These are phyloP conservation scores for Caenorhabditis sp. DNA, from an alignment of 2,888 invertebrate species.

Conservation along the genomic window DNA sequence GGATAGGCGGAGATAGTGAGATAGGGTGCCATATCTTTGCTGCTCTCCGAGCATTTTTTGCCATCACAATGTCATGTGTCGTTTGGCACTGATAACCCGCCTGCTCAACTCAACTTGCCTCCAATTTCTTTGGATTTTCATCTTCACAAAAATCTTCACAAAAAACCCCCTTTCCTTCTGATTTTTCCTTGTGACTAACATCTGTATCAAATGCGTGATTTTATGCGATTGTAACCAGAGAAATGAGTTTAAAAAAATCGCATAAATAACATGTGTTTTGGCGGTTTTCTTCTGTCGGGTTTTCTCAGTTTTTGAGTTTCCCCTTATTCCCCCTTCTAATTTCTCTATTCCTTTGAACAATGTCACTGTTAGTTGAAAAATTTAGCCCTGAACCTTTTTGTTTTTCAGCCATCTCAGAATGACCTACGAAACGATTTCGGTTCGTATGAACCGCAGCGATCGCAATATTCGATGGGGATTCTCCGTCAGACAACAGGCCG, in stretches of 20 bases:
- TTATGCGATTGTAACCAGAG: constrained; percentile 40
- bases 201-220: constrained; percentile 39
- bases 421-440: constrained; percentile 79
- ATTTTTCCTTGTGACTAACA: constrained; percentile 20
- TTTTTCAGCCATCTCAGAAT: constrained; percentile 65
- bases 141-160: no score
- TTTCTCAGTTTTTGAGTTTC: constrained; percentile 18
- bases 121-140: not conserved
- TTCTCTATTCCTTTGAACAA: no score
- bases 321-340: not conserved
- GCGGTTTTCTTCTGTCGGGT: not conserved
- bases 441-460: constrained; percentile 79
- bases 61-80: constrained; percentile 50
- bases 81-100: constrained; percentile 51
- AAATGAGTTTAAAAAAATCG: not conserved
- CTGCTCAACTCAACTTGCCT: constrained; percentile 25
- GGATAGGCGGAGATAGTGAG: constrained; percentile 7
- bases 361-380: constrained; percentile 48
- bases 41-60: not conserved
- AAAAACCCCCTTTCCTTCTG: no score
- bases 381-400: not conserved
- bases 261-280: constrained; percentile 46
- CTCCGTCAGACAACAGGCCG: constrained; percentile 69
- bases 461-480: constrained; percentile 79
- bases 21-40: not conserved